These are phyloP conservation scores for Synanthedon andrenaeformis DNA, from an alignment of 2,888 invertebrate species.

Conservation along the genomic window DNA sequence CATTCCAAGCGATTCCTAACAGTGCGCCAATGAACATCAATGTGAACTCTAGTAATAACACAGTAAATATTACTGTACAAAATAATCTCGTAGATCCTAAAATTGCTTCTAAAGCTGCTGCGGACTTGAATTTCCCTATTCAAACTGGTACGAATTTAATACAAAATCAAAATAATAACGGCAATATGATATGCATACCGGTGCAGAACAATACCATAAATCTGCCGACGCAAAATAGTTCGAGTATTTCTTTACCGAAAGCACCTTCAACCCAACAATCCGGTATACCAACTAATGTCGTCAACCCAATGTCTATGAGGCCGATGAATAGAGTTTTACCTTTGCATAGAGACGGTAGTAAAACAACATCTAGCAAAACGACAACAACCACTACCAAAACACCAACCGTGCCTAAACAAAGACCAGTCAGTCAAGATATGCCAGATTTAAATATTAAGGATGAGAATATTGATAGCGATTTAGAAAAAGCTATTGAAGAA, in stretches of 20 bases:
- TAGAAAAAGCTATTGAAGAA: conserved; percentile 63
- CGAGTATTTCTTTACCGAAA: conserved; percentile 73
- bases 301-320: conserved; percentile 75
- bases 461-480: conserved; percentile 62
- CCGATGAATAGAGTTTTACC: conserved; percentile 85
- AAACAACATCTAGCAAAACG: conserved; percentile 41
- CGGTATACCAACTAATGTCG: conserved; percentile 78
- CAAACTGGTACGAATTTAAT: conserved; percentile 43
- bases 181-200: conserved; percentile 58
- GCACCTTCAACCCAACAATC: conserved; percentile 71
- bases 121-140: conserved; percentile 55
- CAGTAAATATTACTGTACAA: conserved; percentile 62
- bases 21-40: conserved; percentile 66
- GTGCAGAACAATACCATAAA: conserved; percentile 58
- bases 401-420: conserved; percentile 34
- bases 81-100: conserved; percentile 64
- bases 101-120: conserved; percentile 52
- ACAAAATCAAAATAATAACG: conserved; percentile 43
- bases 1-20: conserved; percentile 64
- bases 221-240: conserved; percentile 59
- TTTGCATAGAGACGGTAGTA: conserved; percentile 77
- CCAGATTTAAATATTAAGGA: conserved; percentile 65
- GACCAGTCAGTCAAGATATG: conserved; percentile 59
- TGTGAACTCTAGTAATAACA: conserved; percentile 63
- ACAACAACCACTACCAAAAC: conserved; percentile 34